Evolutionary conservation across 2,113 vertebrate genomes (phyloP).

Genomic region (Callipepla squamata): DNA sequence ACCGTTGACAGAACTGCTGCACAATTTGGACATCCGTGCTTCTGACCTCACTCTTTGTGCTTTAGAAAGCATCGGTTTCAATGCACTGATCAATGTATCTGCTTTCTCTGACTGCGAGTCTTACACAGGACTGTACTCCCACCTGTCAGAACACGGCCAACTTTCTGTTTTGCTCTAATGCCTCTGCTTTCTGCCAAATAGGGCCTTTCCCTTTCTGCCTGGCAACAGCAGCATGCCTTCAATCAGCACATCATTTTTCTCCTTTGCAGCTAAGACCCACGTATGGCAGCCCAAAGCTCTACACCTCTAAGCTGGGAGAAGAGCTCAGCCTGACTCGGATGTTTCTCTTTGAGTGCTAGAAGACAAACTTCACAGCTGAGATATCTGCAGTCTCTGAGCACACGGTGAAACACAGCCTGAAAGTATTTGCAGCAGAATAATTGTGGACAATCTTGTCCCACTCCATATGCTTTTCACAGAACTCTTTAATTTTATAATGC

Average conservation of each 20-base stretch:
- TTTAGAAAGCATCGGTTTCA: not conserved
- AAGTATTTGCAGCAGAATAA: not conserved
- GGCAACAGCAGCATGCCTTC: not conserved
- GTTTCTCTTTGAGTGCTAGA: not conserved
- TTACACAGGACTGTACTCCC: not conserved
- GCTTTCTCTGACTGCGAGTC: not conserved
- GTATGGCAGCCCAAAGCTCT: not conserved
- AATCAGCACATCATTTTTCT: not conserved
- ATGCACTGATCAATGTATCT: not conserved
- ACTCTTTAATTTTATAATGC: not conserved
- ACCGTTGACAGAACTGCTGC: not conserved
- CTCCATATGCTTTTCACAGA: not conserved
- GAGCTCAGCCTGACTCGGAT: not conserved
- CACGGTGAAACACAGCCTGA: not conserved
- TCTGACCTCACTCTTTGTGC: not conserved
- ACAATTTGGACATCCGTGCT: not conserved
- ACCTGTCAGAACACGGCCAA: not conserved
- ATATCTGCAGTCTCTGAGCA: not conserved
- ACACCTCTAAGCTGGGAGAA: not conserved
- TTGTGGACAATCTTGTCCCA: not conserved
- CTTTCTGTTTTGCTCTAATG: not conserved
- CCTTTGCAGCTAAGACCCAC: not conserved
- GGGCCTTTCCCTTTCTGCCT: not conserved
- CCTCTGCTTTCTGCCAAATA: not conserved
- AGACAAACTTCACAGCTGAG: not conserved